Conservation (phyloP, 2,113 vertebrate species). For the Nothocercus julius region DNA sequence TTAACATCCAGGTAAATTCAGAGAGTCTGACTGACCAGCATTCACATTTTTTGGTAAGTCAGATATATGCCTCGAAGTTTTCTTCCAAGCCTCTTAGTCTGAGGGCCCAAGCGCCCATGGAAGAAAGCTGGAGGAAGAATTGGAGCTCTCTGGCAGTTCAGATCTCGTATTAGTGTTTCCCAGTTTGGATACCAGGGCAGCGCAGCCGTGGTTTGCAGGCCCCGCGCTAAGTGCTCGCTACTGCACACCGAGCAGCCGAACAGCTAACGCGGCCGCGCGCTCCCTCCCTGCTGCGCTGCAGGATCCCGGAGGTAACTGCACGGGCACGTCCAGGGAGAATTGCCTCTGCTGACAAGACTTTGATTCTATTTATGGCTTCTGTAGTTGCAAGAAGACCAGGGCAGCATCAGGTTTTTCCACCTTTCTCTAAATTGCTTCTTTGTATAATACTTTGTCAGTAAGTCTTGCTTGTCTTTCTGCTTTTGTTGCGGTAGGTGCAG, state of each 20-base stretch:
- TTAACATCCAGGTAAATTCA: not conserved
- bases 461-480: not conserved
- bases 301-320: not conserved
- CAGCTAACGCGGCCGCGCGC: not conserved
- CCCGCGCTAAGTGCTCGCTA: no score
- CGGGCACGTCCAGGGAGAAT: not conserved
- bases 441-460: not conserved
- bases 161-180: no score
- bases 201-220: no score
- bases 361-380: not conserved
- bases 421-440: not conserved
- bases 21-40: not conserved
- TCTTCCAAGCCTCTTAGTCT: not conserved
- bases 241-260: no score
- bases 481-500: not conserved
- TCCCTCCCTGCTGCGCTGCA: rapidly evolving
- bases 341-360: not conserved
- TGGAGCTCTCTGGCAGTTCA: rapidly evolving
- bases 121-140: not conserved
- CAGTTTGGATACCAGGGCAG: rapidly evolving
- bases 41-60: not conserved
- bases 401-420: not conserved
- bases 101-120: not conserved
- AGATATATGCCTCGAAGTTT: not conserved
- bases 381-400: not conserved